A percentile compares a stretch with the other conserved stretches of the same genome.
These are phyloP conservation scores for Sphenodon punctatus DNA, from an alignment of 2,797 vertebrate genomes.

Conservation along the genomic window DNA sequence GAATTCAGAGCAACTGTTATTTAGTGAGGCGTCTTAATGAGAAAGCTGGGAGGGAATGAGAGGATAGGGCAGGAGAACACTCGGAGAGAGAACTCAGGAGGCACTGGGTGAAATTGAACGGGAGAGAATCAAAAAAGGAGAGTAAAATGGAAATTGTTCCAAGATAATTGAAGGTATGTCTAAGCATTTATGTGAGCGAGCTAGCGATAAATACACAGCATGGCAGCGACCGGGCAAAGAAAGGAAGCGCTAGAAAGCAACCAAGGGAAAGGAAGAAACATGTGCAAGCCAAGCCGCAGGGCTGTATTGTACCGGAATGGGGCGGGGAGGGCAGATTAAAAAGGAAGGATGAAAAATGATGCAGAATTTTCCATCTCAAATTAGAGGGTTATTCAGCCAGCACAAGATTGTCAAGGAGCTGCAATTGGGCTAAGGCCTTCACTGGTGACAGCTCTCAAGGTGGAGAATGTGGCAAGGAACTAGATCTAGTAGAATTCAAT, in stretches of 20 bases:
- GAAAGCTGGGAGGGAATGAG: constrained; percentile 27
- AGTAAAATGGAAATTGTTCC: constrained; percentile 69
- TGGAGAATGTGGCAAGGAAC: too few relatives aligned
- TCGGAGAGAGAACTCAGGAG: constrained; percentile 45
- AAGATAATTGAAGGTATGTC: constrained; percentile 72
- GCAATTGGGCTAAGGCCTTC: constrained; percentile 4
- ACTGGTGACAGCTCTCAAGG: too few relatives aligned
- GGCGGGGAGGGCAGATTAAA: constrained; percentile 14
- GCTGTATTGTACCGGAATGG: constrained; percentile 17
- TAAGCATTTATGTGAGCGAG: constrained; percentile 37
- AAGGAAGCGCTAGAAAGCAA: constrained; percentile 49
- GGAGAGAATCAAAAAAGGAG: constrained; percentile 37
- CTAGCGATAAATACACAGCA: constrained; percentile 60
- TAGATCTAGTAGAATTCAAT: too few relatives aligned
- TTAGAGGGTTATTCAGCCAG: constrained; percentile 1
- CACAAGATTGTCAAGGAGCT: background rate
- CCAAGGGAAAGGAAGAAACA: constrained; percentile 46
- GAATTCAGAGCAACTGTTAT: constrained; percentile 12
- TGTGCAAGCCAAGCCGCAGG: constrained; percentile 45
- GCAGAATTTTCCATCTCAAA: constrained; percentile 14
- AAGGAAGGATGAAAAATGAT: constrained; percentile 39
- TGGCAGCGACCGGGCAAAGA: constrained; percentile 33
- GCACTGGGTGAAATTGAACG: constrained; percentile 55
- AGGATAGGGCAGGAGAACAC: constrained; percentile 23
- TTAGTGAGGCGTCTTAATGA: constrained; percentile 34